Conservation (phyloP, 1,140 invertebrate species). For the Sipha flava region DNA sequence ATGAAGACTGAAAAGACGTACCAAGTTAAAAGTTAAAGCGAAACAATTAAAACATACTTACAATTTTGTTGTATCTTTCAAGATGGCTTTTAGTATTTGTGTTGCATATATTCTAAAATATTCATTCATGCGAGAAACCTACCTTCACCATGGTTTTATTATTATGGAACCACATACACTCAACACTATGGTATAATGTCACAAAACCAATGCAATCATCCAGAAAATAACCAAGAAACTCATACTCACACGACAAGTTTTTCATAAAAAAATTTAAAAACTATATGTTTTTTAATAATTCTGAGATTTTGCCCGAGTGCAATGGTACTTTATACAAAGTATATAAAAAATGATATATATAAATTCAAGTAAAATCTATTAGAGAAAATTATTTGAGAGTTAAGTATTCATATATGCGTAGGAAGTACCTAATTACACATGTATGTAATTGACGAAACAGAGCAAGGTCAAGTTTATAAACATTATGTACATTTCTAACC, state of each 20-base stretch:
- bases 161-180: background rate
- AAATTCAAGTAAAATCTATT: too few species aligned
- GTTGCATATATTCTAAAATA: background rate
- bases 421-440: background rate
- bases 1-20: too few species aligned
- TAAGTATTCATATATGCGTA: too few species aligned
- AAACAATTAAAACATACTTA: too few species aligned
- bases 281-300: too few species aligned
- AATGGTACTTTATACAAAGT: background rate
- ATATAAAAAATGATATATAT: background rate
- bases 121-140: background rate
- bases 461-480: background rate
- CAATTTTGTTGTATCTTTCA: too few species aligned
- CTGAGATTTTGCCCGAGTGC: too few species aligned
- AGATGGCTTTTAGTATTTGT: background rate
- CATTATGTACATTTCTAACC: background rate
- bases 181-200: background rate
- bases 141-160: background rate
- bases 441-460: background rate
- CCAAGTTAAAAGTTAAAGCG: too few species aligned
- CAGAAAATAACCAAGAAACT: background rate
- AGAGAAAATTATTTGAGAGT: background rate
- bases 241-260: too few species aligned
- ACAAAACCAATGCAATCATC: conserved; percentile 7
- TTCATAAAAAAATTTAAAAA: too few species aligned